A percentile compares a stretch with the other conserved stretches of the same genome.
phyloP scores from a whole-genome alignment of 2,797 vertebrate species.

The Graptemys geographica region DNA sequence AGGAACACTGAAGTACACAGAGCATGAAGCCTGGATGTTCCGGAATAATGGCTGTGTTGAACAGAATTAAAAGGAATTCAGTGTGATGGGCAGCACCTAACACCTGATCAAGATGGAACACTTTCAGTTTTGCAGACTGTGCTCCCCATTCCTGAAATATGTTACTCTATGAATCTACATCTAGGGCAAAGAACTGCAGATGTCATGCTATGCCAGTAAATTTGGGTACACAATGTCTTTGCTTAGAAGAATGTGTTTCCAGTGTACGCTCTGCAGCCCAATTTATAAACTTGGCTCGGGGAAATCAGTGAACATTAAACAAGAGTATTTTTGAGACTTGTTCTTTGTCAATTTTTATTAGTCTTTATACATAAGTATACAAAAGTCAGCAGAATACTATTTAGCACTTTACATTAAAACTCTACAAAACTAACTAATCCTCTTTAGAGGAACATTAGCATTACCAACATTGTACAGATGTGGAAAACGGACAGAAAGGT shows the following conservation, averaged over 20 bases:
- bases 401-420: background rate
- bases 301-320: background rate
- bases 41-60: fast-evolving
- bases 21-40: fast-evolving
- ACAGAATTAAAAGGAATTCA: fast-evolving
- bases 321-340: background rate
- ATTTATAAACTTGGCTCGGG: background rate
- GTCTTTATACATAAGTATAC: background rate
- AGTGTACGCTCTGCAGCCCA: fast-evolving
- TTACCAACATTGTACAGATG: background rate
- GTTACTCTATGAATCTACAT: too few species aligned
- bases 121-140: background rate
- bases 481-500: background rate
- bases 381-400: background rate
- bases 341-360: fast-evolving
- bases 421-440: background rate
- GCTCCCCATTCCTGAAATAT: too few species aligned
- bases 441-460: background rate
- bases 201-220: fast-evolving
- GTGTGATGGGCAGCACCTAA: background rate
- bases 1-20: background rate
- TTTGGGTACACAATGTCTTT: background rate
- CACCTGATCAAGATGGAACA: background rate
- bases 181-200: background rate
- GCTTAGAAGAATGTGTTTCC: background rate